These are phyloP conservation scores for Nothocercus julius DNA, from an alignment of 2,113 vertebrate genomes.

Conservation along the genomic window DNA sequence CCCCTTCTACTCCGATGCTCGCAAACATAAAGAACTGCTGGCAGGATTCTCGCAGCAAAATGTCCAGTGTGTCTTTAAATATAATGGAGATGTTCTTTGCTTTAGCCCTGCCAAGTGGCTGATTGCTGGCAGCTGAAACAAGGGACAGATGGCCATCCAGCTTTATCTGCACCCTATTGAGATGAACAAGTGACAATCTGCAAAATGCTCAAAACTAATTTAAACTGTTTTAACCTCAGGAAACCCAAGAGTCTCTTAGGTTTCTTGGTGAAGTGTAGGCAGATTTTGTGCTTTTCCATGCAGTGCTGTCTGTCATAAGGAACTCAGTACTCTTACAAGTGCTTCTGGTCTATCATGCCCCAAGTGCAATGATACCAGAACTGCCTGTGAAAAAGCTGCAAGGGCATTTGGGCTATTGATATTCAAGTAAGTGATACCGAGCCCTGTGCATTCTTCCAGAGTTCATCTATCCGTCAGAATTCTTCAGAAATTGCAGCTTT, in stretches of 20 bases:
- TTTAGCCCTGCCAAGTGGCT: conserved; percentile 49
- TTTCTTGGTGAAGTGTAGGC: background rate
- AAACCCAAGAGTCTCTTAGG: conserved; percentile 32
- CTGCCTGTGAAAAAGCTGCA: background rate
- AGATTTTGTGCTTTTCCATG: conserved; percentile 15
- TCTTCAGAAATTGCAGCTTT: background rate
- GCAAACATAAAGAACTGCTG: conserved; percentile 51
- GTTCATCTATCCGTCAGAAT: background rate
- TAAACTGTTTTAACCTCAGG: conserved; percentile 70
- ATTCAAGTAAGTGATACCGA: background rate
- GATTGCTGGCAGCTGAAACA: conserved; percentile 64
- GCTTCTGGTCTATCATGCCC: background rate
- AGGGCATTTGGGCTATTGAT: background rate
- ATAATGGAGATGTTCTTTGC: conserved; percentile 34
- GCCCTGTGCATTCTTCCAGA: fast-evolving
- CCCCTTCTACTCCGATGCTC: background rate
- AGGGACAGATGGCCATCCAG: conserved; percentile 71
- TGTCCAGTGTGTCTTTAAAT: conserved; percentile 64
- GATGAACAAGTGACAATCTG: conserved; percentile 73
- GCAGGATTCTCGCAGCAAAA: conserved; percentile 36
- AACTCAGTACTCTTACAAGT: background rate
- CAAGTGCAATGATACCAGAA: background rate
- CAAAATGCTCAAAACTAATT: conserved; percentile 69
- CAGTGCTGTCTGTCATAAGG: background rate
- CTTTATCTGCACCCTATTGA: conserved; percentile 52